Evolutionary conservation across 2,888 invertebrate species (phyloP), one percentile per base, ranked within the genome.

Genomic region (Unio pictorum): DNA sequence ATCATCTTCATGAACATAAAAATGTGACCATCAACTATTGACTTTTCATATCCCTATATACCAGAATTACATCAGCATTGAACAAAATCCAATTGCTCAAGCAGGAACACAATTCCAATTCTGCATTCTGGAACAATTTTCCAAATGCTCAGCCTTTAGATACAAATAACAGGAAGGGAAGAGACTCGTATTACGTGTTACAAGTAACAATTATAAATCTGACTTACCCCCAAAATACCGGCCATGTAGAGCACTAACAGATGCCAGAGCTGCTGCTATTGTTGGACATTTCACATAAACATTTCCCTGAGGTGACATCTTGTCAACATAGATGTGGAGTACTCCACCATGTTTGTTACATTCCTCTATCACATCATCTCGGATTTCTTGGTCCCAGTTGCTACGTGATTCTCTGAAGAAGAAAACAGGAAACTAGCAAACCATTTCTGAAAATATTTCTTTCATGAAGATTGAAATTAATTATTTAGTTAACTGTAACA

Each of bases 271-370:
- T 1, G 98, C 96, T 3, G 96, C 94, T 86, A 99, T 97, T 68
- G 96, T 96, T 0, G 98, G 97, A 91, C 99, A 99, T 90, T 99
- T 99, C 64, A 99, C 98, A 90, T 99, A 99, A 7, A 99, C 98
- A 89, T 98, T 98, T 64, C 99, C 99, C 85, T 95, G 95, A 0
- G 96, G 94, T 1, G 97, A 97, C 0, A 95, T 95, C 89, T 95
- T 95, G 89, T 99, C 98, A 8, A 99, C 97, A 87, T 95, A 98
- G 34, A 98, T 95, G 87, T 99, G 98, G 60, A 98, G 89, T 1
- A 97, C 96, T 6, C 99, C 99, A 15, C 99, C 99, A 86, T 99
- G 98, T 90, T 98, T 97, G 88, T 95, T 95, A 90, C 99, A 99
- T 90, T 99, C 99, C 87, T 98, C 97, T 79, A 99, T 95, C 0